Percentiles rank a stretch among this genome's conserved stretches.
phyloP scores from a whole-genome alignment of 2,797 vertebrate genomes.

The Potorous gilbertii region DNA sequence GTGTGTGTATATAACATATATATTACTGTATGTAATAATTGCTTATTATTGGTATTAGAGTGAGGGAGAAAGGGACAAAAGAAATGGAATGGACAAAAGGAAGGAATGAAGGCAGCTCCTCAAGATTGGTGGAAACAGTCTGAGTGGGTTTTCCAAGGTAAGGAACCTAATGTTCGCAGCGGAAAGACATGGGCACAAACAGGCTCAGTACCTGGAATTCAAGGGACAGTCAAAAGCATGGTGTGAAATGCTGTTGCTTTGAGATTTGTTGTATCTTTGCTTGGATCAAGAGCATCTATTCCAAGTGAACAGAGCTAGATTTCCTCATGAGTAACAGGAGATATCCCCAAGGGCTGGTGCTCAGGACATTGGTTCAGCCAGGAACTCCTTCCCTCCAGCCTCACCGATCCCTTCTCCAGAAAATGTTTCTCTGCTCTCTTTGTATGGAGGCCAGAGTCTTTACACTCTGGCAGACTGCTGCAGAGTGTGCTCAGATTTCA shows the following conservation, averaged over 20 bases:
- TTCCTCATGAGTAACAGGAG: constrained; percentile 7
- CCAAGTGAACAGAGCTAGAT: background rate
- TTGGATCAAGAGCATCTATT: background rate
- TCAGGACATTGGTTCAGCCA: background rate
- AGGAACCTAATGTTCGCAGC: background rate
- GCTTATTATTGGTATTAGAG: background rate
- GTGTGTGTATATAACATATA: no score
- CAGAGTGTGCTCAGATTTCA: background rate
- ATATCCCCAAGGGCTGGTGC: background rate
- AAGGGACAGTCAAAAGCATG: fast-evolving
- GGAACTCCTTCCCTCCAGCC: background rate
- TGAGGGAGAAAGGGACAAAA: background rate
- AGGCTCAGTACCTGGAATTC: background rate
- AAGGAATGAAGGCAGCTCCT: background rate
- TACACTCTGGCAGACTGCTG: background rate
- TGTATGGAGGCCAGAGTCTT: background rate
- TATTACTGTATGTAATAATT: background rate
- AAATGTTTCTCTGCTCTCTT: fast-evolving
- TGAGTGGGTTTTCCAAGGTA: background rate
- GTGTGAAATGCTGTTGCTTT: fast-evolving
- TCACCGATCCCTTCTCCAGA: background rate
- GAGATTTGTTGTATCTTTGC: background rate
- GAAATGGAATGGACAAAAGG: background rate
- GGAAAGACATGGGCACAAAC: background rate
- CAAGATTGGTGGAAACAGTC: background rate